Evolutionary conservation across 2,113 vertebrate genomes (phyloP), one percentile per base, ranked within the genome.

Genomic region (Onychostoma macrolepis): DNA sequence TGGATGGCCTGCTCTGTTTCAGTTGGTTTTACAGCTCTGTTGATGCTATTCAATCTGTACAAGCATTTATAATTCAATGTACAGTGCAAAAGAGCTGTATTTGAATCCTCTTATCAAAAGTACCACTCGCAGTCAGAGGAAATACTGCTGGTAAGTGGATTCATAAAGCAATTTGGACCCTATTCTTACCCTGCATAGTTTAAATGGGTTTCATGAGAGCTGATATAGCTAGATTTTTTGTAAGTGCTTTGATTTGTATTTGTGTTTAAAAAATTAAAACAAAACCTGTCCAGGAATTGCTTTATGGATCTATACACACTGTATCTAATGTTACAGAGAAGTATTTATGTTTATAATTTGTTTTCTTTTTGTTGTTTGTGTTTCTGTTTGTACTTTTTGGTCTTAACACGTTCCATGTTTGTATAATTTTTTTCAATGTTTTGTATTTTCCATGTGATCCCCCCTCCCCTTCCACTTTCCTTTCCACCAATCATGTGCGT

Each of bases 401-500:
- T 97, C 93, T 95, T 96, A 96, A 97, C 95, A 96, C 95, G 94
- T 96, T 96, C 94, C 96, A 96, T 97, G 96, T 98, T 98, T 96
- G 97, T 97, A 96, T 99, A 95, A 94, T 96, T 97, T 97, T 95
- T 96, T 96, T 95, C 81, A 95, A 95, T 98, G 87, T 98, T 98
- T 97, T 98, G 95, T 98, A 95, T 98, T 97, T 98, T 97, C 93
- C 97, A 97, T 97, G 95, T 97, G 94, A 90, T 80, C 78, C 74
- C 84, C 5, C 77, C 85, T 36, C 48, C 77, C 24, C 92, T 94
- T 96, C 93, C 96, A 96, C 97, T 96, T 96, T 96, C 96, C 96
- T 96, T 96, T 97, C 96, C 96, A 97, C 96, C 97, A 95, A 97
- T 99, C 97, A 98, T 97, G 97, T 98, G 95, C 96, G 96, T 98